These are phyloP conservation scores for Nixonia krombeini DNA, from an alignment of 1,140 invertebrate species.

Conservation along the genomic window DNA sequence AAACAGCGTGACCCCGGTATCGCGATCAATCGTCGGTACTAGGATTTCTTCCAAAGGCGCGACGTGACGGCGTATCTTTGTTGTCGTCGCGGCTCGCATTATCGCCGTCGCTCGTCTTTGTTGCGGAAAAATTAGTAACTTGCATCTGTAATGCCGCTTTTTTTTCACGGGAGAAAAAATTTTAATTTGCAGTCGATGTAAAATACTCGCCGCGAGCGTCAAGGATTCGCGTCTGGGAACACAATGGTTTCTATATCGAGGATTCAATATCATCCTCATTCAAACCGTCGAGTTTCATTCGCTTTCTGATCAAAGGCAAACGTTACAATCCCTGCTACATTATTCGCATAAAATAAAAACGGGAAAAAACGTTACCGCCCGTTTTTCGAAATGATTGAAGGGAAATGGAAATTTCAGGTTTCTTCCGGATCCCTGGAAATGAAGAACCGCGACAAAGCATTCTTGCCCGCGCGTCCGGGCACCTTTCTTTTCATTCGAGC, in stretches of 20 bases:
- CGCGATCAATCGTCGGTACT: too few relatives aligned
- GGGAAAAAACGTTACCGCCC: conserved; percentile 13
- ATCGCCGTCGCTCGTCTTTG: too few relatives aligned
- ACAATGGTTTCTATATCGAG: conserved; percentile 43
- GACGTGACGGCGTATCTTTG: too few relatives aligned
- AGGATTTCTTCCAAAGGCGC: too few relatives aligned
- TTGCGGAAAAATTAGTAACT: conserved; percentile 7
- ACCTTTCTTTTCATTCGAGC: too few relatives aligned
- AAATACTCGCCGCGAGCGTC: conserved; percentile 15
- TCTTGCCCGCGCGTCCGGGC: too few relatives aligned
- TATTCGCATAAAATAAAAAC: conserved; percentile 41
- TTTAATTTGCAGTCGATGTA: conserved; percentile 24
- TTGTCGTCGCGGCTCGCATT: too few relatives aligned
- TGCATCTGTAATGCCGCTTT: conserved; percentile 16
- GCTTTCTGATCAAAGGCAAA: conserved; percentile 48
- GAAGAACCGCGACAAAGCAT: too few relatives aligned
- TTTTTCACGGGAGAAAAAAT: conserved; percentile 12
- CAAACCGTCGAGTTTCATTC: conserved; percentile 48
- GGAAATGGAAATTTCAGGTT: not conserved
- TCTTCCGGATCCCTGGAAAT: too few relatives aligned
- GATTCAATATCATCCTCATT: conserved; percentile 49
- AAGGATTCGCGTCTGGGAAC: conserved; percentile 29
- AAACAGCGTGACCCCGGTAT: not conserved
- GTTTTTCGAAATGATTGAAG: not conserved
- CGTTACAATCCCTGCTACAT: conserved; percentile 41